phyloP scores from a whole-genome alignment of 2,888 invertebrate genomes.

The Yponomeuta sedellus region DNA sequence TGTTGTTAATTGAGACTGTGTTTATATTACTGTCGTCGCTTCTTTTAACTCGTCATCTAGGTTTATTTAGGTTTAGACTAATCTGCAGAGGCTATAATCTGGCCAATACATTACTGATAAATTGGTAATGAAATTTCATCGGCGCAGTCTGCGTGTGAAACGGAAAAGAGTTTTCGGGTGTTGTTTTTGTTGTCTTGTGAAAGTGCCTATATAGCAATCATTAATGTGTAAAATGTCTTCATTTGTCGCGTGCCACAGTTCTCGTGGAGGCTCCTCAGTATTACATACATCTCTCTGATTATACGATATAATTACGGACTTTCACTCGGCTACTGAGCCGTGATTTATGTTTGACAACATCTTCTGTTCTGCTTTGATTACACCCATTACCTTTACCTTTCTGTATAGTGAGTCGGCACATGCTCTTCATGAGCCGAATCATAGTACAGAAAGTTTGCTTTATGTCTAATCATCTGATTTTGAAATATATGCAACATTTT shows the following conservation, averaged over 20 bases:
- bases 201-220: constrained; percentile 41
- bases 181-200: constrained; percentile 41
- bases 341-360: constrained; percentile 56
- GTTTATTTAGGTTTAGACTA: not conserved
- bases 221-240: constrained; percentile 44
- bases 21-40: not conserved
- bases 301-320: constrained; percentile 33
- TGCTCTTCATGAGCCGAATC: too few species aligned
- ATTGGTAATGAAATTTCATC: not conserved
- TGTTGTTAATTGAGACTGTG: constrained; percentile 50
- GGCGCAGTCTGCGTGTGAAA: not conserved
- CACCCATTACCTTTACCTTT: not conserved
- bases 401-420: not conserved
- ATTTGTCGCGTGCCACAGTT: constrained; percentile 37
- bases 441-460: too few species aligned
- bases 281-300: not conserved
- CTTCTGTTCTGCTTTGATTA: not conserved
- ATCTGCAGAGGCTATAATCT: too few species aligned
- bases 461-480: not conserved
- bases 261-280: constrained; percentile 25
- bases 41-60: not conserved
- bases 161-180: constrained; percentile 3
- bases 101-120: not conserved
- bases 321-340: constrained; percentile 52
- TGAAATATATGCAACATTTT: too few species aligned